Evolutionary conservation across 2,797 vertebrate genomes (phyloP).

Genomic region (Limnodromus scolopaceus): DNA sequence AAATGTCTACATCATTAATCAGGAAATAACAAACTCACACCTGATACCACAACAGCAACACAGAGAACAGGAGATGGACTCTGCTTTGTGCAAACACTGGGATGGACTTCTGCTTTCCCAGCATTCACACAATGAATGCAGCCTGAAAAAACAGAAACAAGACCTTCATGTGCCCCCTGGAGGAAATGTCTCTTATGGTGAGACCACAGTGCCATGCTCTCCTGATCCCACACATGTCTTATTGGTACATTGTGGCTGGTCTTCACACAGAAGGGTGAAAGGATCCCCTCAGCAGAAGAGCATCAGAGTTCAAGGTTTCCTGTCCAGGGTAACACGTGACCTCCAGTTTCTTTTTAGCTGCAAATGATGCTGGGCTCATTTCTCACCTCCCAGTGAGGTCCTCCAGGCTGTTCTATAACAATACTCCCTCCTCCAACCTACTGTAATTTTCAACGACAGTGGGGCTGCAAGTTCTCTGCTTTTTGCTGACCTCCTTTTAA

Average conservation of each 20-base stretch:
- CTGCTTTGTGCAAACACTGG: background rate
- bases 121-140: background rate
- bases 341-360: background rate
- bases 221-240: rapidly evolving
- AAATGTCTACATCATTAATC: background rate
- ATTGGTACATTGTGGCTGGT: background rate
- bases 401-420: background rate
- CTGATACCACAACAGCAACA: background rate
- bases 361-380: background rate
- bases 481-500: background rate
- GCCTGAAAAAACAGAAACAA: background rate
- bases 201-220: background rate
- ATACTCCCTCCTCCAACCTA: background rate
- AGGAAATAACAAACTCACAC: background rate
- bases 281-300: background rate
- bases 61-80: background rate
- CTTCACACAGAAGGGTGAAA: background rate
- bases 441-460: background rate
- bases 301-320: background rate
- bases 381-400: background rate
- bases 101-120: background rate
- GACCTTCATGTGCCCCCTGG: background rate
- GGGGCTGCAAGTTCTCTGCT: background rate
- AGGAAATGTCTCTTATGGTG: background rate
- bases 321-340: background rate